phyloP scores from a whole-genome alignment of 2,113 vertebrate genomes.

The Canis aureus region DNA sequence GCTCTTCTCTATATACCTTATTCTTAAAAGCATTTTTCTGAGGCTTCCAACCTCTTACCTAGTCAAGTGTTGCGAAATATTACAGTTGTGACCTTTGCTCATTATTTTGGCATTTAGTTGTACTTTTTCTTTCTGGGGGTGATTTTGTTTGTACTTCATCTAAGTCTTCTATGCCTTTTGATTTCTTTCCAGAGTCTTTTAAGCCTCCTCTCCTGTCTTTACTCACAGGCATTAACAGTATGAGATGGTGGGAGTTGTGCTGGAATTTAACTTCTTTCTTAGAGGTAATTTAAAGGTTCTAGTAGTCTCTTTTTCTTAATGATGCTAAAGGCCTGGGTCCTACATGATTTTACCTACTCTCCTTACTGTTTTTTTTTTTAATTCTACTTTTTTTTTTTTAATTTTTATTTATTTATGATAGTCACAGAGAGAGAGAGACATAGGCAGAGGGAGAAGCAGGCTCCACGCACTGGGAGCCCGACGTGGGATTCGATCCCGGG shows the following conservation, averaged over 20 bases:
- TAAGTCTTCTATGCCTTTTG: neutral
- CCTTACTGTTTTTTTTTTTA: neutral
- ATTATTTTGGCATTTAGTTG: neutral
- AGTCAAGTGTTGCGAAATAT: neutral
- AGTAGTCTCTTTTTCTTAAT: neutral
- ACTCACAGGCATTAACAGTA: neutral
- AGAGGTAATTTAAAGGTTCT: slow-evolving; percentile 5
- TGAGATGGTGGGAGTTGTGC: neutral
- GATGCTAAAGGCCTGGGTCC: neutral
- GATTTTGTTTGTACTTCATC: neutral
- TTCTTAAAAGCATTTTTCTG: neutral
- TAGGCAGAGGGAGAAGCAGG: no score
- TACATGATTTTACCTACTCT: neutral
- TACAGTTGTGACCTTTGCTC: neutral
- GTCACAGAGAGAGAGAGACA: no score
- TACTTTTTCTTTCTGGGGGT: neutral
- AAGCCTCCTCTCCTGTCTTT: neutral
- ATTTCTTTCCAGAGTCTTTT: neutral
- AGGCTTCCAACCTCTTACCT: neutral
- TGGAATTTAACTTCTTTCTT: slow-evolving; percentile 22
- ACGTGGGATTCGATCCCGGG: no score
- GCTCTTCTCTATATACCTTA: neutral
- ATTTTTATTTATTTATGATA: no score
- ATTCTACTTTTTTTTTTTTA: no score
- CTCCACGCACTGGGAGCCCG: no score